These are phyloP conservation scores for Prosapia bicincta DNA, from an alignment of 2,888 invertebrate genomes.

Conservation along the genomic window DNA sequence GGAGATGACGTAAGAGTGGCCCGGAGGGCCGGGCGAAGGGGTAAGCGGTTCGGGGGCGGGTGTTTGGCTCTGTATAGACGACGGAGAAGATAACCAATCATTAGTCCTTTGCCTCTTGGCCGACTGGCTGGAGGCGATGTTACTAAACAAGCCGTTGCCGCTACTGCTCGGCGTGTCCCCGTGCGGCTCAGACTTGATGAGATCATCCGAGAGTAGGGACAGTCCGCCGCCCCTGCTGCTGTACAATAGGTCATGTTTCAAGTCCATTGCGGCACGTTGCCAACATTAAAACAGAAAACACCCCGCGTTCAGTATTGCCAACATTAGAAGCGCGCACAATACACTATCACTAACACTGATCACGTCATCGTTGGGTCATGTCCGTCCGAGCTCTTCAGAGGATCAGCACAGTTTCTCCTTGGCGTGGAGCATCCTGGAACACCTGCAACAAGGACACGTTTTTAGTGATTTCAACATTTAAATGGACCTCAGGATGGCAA, in stretches of 20 bases:
- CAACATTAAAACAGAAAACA: conserved; percentile 6
- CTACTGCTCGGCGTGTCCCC: conserved; percentile 40
- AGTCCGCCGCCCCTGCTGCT: conserved; percentile 5
- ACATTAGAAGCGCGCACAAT: neutral
- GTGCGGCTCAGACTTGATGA: conserved; percentile 26
- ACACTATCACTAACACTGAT: neutral
- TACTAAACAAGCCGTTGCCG: conserved; percentile 47
- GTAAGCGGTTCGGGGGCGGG: conserved; percentile 51
- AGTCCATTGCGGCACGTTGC: conserved; percentile 12
- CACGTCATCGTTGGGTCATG: neutral
- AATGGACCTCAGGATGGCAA: no score
- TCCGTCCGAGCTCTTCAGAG: neutral
- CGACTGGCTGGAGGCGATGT: conserved; percentile 46
- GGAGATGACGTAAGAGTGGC: conserved; percentile 54
- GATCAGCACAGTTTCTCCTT: neutral
- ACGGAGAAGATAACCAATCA: conserved; percentile 63
- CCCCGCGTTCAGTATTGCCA: neutral
- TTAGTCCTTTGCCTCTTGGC: conserved; percentile 54
- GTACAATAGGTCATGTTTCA: conserved; percentile 26
- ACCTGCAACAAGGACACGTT: neutral
- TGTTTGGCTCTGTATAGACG: conserved; percentile 3
- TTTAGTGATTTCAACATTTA: no score
- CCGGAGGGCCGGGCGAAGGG: conserved; percentile 57
- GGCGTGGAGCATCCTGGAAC: neutral
- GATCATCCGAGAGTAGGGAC: conserved; percentile 15